A percentile compares a stretch with the other conserved stretches of the same genome.
These are phyloP conservation scores for Idaea biselata DNA, from an alignment of 2,888 invertebrate species.

Conservation along the genomic window DNA sequence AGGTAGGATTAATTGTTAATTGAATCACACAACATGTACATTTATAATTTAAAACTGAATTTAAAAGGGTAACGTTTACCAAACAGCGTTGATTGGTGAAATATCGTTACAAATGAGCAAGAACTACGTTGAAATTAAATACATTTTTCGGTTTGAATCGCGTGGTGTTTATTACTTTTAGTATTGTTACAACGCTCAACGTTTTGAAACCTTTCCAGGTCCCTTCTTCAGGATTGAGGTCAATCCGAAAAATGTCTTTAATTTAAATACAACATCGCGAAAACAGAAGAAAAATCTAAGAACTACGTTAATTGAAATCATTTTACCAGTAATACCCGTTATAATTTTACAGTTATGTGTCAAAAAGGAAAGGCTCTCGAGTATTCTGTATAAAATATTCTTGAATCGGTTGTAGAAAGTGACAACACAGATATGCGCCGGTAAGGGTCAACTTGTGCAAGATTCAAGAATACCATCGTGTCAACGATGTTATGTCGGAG, in stretches of 20 bases:
- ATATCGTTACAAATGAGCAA: slow-evolving; percentile 39
- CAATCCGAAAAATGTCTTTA: too few relatives aligned
- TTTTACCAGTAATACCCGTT: slow-evolving; percentile 19
- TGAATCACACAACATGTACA: slow-evolving; percentile 57
- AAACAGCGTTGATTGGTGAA: slow-evolving; percentile 48
- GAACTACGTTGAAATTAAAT: too few relatives aligned
- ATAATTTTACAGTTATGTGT: slow-evolving; percentile 23
- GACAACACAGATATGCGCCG: slow-evolving; percentile 38
- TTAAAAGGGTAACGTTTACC: slow-evolving; percentile 46
- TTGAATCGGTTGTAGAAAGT: slow-evolving; percentile 63
- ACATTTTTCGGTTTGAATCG: too few relatives aligned
- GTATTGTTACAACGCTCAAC: too few relatives aligned
- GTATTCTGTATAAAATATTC: slow-evolving; percentile 37
- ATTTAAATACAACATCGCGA: too few relatives aligned
- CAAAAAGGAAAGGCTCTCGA: slow-evolving; percentile 37
- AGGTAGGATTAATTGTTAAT: slow-evolving; percentile 70
- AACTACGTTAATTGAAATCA: slow-evolving; percentile 25
- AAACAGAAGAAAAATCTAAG: too few relatives aligned
- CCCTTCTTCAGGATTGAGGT: too few relatives aligned
- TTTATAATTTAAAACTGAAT: slow-evolving; percentile 58
- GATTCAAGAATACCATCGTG: slow-evolving; percentile 50
- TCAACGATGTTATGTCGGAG: slow-evolving; percentile 26
- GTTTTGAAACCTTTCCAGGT: too few relatives aligned
- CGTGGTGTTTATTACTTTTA: too few relatives aligned
- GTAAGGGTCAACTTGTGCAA: slow-evolving; percentile 69